Conservation (phyloP, 2,888 invertebrate species). For the Lumbricus terrestris region DNA sequence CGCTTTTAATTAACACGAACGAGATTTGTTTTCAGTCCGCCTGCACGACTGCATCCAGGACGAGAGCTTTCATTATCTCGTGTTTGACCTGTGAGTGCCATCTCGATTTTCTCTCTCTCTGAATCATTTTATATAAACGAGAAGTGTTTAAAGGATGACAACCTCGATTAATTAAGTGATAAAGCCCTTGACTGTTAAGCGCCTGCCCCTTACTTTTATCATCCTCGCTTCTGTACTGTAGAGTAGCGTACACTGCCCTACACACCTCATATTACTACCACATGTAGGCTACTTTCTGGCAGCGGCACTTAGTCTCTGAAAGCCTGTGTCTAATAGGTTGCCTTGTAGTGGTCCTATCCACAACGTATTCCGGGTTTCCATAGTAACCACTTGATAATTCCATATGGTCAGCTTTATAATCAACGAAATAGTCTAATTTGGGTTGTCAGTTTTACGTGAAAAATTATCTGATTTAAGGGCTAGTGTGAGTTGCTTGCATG, state of each 20-base stretch:
- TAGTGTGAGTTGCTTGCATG: not conserved
- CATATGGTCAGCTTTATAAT: not conserved
- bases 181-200: not conserved
- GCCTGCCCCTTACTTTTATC: not conserved
- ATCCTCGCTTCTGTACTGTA: not conserved
- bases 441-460: not conserved
- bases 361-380: not conserved
- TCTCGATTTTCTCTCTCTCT: not conserved
- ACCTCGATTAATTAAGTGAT: not conserved
- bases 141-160: not conserved
- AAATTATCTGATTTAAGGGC: not conserved
- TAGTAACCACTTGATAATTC: not conserved
- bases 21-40: constrained; percentile 72
- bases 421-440: not conserved
- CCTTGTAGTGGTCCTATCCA: no score
- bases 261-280: not conserved
- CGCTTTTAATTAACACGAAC: not conserved
- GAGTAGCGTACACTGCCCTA: not conserved
- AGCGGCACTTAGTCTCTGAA: not conserved
- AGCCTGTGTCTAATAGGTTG: not conserved
- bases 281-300: not conserved
- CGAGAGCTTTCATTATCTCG: constrained; percentile 95
- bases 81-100: constrained; percentile 88
- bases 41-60: constrained; percentile 99
- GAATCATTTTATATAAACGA: not conserved